These are phyloP conservation scores for Caenorhabditis tropicalis DNA, from an alignment of 1,140 invertebrate genomes.

Conservation along the genomic window DNA sequence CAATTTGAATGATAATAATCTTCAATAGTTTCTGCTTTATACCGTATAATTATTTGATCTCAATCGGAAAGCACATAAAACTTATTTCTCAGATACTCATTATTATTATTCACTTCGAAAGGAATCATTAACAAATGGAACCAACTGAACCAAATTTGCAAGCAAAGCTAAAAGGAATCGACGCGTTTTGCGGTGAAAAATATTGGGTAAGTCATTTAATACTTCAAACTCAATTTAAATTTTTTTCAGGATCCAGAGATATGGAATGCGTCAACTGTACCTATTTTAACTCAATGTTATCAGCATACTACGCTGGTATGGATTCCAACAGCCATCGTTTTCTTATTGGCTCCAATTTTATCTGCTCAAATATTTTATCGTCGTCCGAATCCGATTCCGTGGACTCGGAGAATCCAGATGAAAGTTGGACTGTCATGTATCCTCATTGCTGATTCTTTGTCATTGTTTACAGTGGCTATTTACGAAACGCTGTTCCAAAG, in stretches of 20 bases:
- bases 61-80: too few species aligned
- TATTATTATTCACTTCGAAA: neutral
- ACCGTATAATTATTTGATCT: too few species aligned
- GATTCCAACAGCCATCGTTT: slow-evolving; percentile 66
- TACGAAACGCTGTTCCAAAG: slow-evolving; percentile 47
- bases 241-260: slow-evolving; percentile 52
- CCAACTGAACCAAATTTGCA: slow-evolving; percentile 8
- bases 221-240: neutral
- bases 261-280: slow-evolving; percentile 55
- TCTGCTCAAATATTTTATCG: slow-evolving; percentile 63
- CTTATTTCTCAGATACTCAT: too few species aligned
- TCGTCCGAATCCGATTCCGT: slow-evolving; percentile 61
- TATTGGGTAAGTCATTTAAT: slow-evolving; percentile 49
- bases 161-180: slow-evolving; percentile 35
- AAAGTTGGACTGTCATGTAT: slow-evolving; percentile 55
- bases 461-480: slow-evolving; percentile 50
- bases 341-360: slow-evolving; percentile 62
- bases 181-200: slow-evolving; percentile 53
- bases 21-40: too few species aligned
- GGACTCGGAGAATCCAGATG: slow-evolving; percentile 60
- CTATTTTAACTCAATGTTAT: slow-evolving; percentile 64
- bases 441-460: slow-evolving; percentile 50
- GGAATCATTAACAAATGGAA: neutral
- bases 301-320: slow-evolving; percentile 69
- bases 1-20: too few species aligned